Base-by-base conservation (phyloP, 2,113 vertebrate genomes). In the Ploceus nigricollis region DNA sequence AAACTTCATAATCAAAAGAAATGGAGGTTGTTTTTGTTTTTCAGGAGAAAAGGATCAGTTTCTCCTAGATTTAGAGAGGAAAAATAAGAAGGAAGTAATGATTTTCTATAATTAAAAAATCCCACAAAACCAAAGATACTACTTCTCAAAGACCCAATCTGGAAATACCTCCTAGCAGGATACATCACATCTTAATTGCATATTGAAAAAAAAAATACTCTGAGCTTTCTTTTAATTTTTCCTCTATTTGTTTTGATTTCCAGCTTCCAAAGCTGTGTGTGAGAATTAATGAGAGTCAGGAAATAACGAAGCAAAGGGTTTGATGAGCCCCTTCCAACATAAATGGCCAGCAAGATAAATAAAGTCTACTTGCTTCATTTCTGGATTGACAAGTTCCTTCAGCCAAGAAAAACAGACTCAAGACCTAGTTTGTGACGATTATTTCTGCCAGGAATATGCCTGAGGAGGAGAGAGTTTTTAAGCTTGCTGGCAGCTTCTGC, bases 361-460 rank as follows among this genome's bases (percentile, higher is more conserved):
- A 47, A 86, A 84, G 44, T 64, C 86, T 87, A 56, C 73, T 93
- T 66, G 54, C 50, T 77, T 91, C 45, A 72, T n/a, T 77, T 93
- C 78, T 91, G 87, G 78, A 82, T 35, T 60, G 91, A 86, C 61
- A 69, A 71, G 45, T 53, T 87, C 85, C 75, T 77, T 80, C 24
- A 83, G 92, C 93, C 94, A 95, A 93, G 51, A 88, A 82, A 91
- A 96, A 90, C 66, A 96, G 93, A 81, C 76, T 51, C 65, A 73
- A 92, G 51, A 40, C 68, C 79, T 53, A 31, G 51, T 44, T 75
- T 77, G 79, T 53, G 44, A 80, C 1, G 16, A 16, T n/a, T 33
- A 51, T 64, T 93, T 73, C 79, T 92, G 82, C 79, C 65, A 92
- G 90, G 60, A 85, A 66, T 21, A 66, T 5, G 71, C 66, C 88